Base-by-base conservation (phyloP, 2,888 invertebrate species). In the Chymomyza amoena region DNA sequence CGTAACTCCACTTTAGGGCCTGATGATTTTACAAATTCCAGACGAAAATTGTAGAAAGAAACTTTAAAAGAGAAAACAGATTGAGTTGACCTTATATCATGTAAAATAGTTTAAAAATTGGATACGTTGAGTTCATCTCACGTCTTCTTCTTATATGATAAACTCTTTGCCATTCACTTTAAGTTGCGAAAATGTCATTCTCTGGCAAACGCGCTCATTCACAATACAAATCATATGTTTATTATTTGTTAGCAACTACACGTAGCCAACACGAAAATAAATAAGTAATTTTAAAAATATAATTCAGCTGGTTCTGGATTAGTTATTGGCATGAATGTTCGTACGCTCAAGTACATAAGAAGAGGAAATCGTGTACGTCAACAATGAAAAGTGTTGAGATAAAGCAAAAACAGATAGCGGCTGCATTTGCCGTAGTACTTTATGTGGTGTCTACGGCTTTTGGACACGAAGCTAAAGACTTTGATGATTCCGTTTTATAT, bases 401-500 rank as follows among this genome's bases (percentile, higher is more conserved):
- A 45, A 45, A 45, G 13, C 39, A 45, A 7, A 45, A 45, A 45
- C 39, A 13, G 39, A 13, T 13, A 13, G 39, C 39, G 13, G 39
- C 13, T 45, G 4, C 13, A 7, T 13, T 45, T 13, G 39, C 39
- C 39, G 13, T 45, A 6, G 6, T 45, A 45, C 13, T 45, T 45
- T 45, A 13, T 13, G 13, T 45, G 13, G 39, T 45, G 39, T 45
- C 39, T 13, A 45, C 13, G 6, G 7, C 32, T 2, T 15, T 9
- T 20, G 57, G 20, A 13, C 57, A 57, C 25, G 57, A 57, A 90
- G 93, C 95, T 28, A 94, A 94, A 91, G 96, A 95, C 57, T 96
- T 97, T 88, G 97, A 97, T 91, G 97, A 97, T 91, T 94, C 94
- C 1, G 93, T 97, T 82, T 91, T 96, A 63, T 97, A 95, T 90